These are phyloP conservation scores for Eubucco bourcierii DNA, from an alignment of 2,113 vertebrate genomes.

Conservation along the genomic window DNA sequence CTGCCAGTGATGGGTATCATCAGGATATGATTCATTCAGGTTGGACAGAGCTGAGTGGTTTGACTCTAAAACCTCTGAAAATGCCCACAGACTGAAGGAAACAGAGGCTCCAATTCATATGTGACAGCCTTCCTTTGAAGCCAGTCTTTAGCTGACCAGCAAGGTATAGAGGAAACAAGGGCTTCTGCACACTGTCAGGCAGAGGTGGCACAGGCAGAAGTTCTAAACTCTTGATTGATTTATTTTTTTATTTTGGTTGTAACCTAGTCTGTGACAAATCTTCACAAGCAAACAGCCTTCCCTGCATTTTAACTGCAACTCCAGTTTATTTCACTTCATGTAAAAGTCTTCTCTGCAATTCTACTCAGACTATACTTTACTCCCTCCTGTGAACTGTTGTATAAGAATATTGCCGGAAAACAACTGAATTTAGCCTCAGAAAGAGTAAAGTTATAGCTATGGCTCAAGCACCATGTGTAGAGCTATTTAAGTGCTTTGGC, in stretches of 20 bases:
- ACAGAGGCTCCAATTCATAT: neutral
- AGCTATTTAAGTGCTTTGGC: neutral
- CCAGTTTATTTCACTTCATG: neutral
- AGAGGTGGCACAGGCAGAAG: neutral
- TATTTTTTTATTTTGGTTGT: neutral
- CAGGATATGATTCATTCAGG: neutral
- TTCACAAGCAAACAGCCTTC: neutral
- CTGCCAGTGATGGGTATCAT: neutral
- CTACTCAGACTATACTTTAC: neutral
- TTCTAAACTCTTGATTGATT: neutral
- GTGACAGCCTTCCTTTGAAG: neutral
- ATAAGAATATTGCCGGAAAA: neutral
- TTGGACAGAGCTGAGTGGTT: neutral
- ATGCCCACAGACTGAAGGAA: neutral
- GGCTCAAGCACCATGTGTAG: neutral
- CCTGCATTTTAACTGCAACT: neutral
- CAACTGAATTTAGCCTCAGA: neutral
- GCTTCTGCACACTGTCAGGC: neutral
- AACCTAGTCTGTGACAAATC: neutral
- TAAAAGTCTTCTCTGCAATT: neutral
- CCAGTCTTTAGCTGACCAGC: neutral
- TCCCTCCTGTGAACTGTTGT: neutral
- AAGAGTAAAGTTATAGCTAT: neutral
- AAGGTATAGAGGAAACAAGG: neutral
- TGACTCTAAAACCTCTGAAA: neutral